Conservation (phyloP, 2,113 vertebrate species). For the Diphyllodes magnificus region DNA sequence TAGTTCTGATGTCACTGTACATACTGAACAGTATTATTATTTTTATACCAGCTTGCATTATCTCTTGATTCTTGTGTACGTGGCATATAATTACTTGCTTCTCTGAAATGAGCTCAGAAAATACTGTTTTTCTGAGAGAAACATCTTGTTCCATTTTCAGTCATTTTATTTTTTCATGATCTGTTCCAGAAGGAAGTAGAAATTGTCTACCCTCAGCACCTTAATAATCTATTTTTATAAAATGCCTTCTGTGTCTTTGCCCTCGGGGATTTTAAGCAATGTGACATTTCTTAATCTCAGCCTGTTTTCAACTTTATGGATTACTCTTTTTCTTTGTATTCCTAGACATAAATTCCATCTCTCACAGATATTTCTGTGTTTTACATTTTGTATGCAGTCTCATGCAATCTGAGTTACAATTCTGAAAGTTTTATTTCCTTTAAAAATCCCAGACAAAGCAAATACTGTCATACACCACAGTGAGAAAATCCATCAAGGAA, state of each 20-base stretch:
- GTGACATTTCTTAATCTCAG: constrained; percentile 36
- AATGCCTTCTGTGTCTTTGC: neutral
- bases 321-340: constrained; percentile 6
- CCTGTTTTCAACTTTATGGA: constrained; percentile 2
- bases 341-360: neutral
- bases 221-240: constrained; percentile 8
- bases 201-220: neutral
- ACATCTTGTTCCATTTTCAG: neutral
- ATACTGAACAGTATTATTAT: neutral
- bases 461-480: neutral
- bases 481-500: neutral
- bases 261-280: neutral
- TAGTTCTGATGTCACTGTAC: neutral
- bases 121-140: neutral
- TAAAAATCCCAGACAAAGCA: neutral
- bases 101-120: neutral
- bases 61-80: neutral
- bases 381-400: neutral
- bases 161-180: neutral
- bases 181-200: neutral
- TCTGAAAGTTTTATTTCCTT: neutral
- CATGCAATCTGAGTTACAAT: neutral
- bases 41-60: neutral
- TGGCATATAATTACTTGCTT: neutral
- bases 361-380: neutral